These are phyloP conservation scores for Latrodectus hesperus DNA, from an alignment of 2,888 invertebrate genomes.

Conservation along the genomic window DNA sequence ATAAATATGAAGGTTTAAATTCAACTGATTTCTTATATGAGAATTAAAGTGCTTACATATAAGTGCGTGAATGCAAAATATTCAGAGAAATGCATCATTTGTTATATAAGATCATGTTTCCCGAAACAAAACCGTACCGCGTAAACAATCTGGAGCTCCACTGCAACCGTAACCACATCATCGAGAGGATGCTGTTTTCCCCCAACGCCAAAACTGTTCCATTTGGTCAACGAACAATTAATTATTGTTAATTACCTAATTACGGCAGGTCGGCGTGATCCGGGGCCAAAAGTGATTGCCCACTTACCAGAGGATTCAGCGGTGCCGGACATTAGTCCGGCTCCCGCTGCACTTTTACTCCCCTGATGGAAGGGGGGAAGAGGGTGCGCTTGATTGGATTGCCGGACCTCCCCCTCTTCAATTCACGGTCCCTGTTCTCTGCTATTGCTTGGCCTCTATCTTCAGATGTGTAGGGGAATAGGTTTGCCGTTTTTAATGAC, in stretches of 20 bases:
- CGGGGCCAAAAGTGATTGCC: constrained; percentile 39
- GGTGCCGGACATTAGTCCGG: constrained; percentile 49
- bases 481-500: constrained; percentile 55
- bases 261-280: constrained; percentile 46
- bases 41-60: too few relatives aligned
- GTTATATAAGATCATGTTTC: too few relatives aligned
- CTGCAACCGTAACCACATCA: background rate
- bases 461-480: constrained; percentile 6
- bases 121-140: too few relatives aligned
- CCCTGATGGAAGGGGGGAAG: constrained; percentile 3
- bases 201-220: constrained; percentile 44
- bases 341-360: constrained; percentile 23
- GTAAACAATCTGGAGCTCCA: too few relatives aligned
- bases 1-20: too few relatives aligned
- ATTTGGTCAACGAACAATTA: constrained; percentile 66
- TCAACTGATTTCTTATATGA: too few relatives aligned
- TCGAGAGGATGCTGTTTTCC: background rate
- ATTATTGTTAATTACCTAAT: constrained; percentile 70
- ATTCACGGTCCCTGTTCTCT: constrained; percentile 7
- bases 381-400: constrained; percentile 45
- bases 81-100: too few relatives aligned
- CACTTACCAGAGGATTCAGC: constrained; percentile 43
- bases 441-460: background rate
- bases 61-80: too few relatives aligned
- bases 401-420: background rate